Evolutionary conservation across 2,113 vertebrate genomes (phyloP).

Genomic region (Muscicapa adusta): DNA sequence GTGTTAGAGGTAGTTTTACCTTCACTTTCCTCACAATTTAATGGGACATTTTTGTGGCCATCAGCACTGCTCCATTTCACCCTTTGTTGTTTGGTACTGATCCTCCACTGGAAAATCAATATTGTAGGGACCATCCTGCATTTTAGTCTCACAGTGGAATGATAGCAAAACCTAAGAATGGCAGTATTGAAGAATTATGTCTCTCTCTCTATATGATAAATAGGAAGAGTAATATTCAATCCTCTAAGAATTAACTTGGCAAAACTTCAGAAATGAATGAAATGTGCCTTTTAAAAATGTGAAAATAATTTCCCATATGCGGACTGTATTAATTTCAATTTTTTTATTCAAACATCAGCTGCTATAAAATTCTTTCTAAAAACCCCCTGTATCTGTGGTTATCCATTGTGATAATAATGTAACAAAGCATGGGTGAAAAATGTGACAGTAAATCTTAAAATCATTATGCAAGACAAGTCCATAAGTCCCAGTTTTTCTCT

Average conservation of each 20-base stretch:
- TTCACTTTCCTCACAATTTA: not conserved
- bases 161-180: not conserved
- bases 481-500: not conserved
- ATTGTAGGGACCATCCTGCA: not conserved
- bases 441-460: not conserved
- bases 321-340: not conserved
- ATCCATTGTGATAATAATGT: not conserved
- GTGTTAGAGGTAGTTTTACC: not conserved
- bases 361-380: not conserved
- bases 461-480: not conserved
- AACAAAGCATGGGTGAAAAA: not conserved
- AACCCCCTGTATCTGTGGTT: rapidly evolving
- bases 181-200: not conserved
- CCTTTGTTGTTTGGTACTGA: not conserved
- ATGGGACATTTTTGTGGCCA: not conserved
- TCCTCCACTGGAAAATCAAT: not conserved
- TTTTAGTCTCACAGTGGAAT: not conserved
- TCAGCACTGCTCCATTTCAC: not conserved
- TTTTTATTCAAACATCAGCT: not conserved
- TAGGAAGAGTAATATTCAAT: not conserved
- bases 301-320: not conserved
- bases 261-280: not conserved
- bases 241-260: not conserved
- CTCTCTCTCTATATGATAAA: not conserved
- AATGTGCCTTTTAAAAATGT: not conserved